Evolutionary conservation across 2,113 vertebrate genomes (phyloP).

Genomic region (Carollia perspicillata): DNA sequence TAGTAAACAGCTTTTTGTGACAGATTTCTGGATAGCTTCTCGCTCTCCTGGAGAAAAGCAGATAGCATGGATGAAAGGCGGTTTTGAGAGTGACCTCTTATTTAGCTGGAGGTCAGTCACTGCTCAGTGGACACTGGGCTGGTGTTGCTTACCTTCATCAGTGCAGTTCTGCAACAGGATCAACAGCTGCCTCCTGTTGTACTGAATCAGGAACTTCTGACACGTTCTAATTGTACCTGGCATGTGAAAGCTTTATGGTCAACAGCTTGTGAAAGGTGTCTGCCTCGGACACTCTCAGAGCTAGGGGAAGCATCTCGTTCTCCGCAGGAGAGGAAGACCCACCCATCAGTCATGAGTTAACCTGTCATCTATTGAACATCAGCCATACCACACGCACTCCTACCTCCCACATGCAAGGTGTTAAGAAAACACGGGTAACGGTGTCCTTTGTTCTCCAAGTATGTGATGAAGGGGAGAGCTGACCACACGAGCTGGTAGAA

Average conservation of each 20-base stretch:
- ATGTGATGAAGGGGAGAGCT: conserved; percentile 90
- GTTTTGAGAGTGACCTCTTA: neutral
- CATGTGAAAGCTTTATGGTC: neutral
- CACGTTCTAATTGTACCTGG: conserved; percentile 95
- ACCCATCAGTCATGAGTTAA: neutral
- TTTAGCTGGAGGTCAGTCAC: neutral
- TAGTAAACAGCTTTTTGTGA: conserved; percentile 85
- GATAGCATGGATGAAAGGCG: neutral
- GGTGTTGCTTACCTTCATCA: conserved; percentile 84
- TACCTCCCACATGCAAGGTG: conserved; percentile 94
- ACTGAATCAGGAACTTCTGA: conserved; percentile 94
- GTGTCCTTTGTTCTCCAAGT: conserved; percentile 84
- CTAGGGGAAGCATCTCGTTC: neutral
- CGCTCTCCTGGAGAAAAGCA: conserved; percentile 84
- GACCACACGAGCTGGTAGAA: conserved; percentile 91
- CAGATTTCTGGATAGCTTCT: conserved; percentile 82
- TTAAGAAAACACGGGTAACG: conserved; percentile 87
- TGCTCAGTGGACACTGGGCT: neutral
- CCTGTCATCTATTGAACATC: neutral
- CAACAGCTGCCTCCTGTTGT: conserved; percentile 90
- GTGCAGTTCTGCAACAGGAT: conserved; percentile 87
- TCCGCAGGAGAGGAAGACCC: neutral
- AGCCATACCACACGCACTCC: conserved; percentile 29
- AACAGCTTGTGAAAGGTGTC: neutral
- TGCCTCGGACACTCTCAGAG: neutral